Evolutionary conservation across 2,113 vertebrate species (phyloP), one percentile per base, ranked within the genome.

Genomic region (Pygathrix nemaeus): DNA sequence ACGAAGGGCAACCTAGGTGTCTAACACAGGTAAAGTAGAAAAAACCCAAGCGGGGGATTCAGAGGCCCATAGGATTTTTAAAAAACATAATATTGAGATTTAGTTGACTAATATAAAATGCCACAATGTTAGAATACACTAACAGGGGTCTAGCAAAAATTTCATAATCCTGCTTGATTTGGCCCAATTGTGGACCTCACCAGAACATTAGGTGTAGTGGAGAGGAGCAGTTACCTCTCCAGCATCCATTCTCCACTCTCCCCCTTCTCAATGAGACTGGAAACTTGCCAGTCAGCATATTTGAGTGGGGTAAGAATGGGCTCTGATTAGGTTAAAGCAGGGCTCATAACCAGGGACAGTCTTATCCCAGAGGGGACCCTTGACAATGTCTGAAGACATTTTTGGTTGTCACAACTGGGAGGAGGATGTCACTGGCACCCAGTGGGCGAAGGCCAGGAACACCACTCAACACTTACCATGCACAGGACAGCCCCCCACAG

Each of bases 31-130:
- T 45, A 80, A 86, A 92, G 32, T 48, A 89, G n/a, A 55, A 83
- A 79, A 50, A 43, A 32, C 1, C 8, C 12, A 88, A 48, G 5
- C 3, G 70, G 40, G 27, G 59, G 52, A 88, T 70, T 70, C 57
- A 68, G 0, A 72, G 45, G 14, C 8, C 18, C 72, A 52, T 0
- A 73, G 23, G 70, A 83, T 43, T 79, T 48, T 93, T 72, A 12
- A 27, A 25, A 57, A n/a, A 38, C 13, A 55, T 78, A 85, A 68
- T 32, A 86, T 10, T 90, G n/a, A 27, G 68, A 89, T 92, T 95
- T 92, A 59, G 73, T 81, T 76, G 57, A 86, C 72, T 70, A 70
- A 68, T 40, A 88, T 70, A 94, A 82, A 95, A 92, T 52, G 50
- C 30, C n/a, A 70, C 38, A 66, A 89, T 50, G 43, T 81, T 88